Conservation (phyloP, 2,888 invertebrate genomes). For the Leptinotarsa haldemani region DNA sequence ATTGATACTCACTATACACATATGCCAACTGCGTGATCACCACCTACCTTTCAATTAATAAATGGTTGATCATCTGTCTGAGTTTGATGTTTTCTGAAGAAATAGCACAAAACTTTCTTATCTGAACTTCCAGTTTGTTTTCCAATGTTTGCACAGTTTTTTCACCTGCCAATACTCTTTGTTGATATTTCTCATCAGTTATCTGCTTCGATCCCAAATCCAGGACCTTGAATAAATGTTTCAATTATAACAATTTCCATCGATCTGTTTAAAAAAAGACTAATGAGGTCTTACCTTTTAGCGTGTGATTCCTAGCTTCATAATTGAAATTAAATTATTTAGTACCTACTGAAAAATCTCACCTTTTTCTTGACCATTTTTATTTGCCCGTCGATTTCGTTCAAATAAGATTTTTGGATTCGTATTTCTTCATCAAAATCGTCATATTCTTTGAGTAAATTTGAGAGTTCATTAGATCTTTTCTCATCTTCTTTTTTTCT, state of each 20-base stretch:
- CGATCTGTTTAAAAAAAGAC: background rate
- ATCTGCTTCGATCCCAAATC: slow-evolving; percentile 52
- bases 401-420: slow-evolving; percentile 61
- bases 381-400: slow-evolving; percentile 69
- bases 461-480: slow-evolving; percentile 68
- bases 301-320: too few relatives aligned
- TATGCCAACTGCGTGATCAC: too few relatives aligned
- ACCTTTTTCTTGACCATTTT: slow-evolving; percentile 54
- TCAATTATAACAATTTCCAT: background rate
- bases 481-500: slow-evolving; percentile 70
- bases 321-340: background rate
- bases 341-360: background rate
- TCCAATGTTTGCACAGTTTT: slow-evolving; percentile 75
- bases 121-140: slow-evolving; percentile 78
- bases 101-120: slow-evolving; percentile 80
- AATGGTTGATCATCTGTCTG: slow-evolving; percentile 82
- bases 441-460: slow-evolving; percentile 70
- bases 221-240: slow-evolving; percentile 35
- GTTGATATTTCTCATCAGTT: slow-evolving; percentile 67
- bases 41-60: slow-evolving; percentile 78
- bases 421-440: slow-evolving; percentile 63
- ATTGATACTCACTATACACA: too few relatives aligned
- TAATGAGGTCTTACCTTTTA: too few relatives aligned
- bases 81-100: slow-evolving; percentile 79
- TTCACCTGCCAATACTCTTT: slow-evolving; percentile 67